Conservation (phyloP, 2,797 vertebrate species). For the Phrynocephalus forsythii region DNA sequence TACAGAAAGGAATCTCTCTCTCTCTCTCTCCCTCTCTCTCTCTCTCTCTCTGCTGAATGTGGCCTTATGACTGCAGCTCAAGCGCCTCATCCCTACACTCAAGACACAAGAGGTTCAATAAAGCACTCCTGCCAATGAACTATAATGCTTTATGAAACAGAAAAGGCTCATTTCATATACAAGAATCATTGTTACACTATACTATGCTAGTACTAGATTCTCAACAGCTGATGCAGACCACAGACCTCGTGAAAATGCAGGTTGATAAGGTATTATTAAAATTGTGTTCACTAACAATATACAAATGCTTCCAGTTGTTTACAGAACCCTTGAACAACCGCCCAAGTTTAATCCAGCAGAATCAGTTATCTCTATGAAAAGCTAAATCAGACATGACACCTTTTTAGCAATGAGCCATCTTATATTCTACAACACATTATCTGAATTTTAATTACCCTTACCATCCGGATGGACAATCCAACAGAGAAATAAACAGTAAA, state of each 20-base stretch:
- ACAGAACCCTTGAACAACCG: constrained; percentile 47
- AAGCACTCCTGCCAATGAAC: constrained; percentile 55
- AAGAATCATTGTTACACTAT: constrained; percentile 31
- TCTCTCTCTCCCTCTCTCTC: constrained; percentile 81
- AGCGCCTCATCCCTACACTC: constrained; percentile 48
- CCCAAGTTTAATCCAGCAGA: constrained; percentile 61
- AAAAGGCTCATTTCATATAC: constrained; percentile 45
- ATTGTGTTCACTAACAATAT: background rate
- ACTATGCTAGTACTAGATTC: constrained; percentile 46
- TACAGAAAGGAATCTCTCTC: constrained; percentile 78
- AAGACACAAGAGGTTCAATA: constrained; percentile 69
- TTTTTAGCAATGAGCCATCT: constrained; percentile 62
- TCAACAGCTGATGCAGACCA: constrained; percentile 42
- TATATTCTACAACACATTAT: constrained; percentile 53
- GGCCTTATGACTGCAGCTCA: constrained; percentile 74
- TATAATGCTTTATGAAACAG: constrained; percentile 31
- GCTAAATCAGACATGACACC: constrained; percentile 56
- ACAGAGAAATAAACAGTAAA: constrained; percentile 9
- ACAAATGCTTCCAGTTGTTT: constrained; percentile 38
- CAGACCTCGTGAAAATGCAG: constrained; percentile 47
- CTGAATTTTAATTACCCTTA: constrained; percentile 69
- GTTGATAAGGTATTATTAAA: constrained; percentile 54
- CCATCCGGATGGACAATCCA: background rate
- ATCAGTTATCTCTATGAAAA: constrained; percentile 63
- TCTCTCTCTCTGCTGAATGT: constrained; percentile 76